These are phyloP conservation scores for Lateolabrax maculatus DNA, from an alignment of 2,797 vertebrate species.

Conservation along the genomic window DNA sequence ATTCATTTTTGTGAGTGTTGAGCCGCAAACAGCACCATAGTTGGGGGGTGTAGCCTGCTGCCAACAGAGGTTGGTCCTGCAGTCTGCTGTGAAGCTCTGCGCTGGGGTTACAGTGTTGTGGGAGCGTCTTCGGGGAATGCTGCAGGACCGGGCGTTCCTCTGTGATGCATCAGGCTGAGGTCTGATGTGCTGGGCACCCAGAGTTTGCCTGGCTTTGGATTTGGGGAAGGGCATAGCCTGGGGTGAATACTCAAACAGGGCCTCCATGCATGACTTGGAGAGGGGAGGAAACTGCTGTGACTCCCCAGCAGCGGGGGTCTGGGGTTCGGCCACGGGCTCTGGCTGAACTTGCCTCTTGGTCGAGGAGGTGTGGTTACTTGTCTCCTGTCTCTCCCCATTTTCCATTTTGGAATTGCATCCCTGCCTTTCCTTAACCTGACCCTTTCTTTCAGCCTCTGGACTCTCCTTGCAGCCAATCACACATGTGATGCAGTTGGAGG, in stretches of 20 bases:
- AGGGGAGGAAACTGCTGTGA: conserved; percentile 26
- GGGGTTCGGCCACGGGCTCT: conserved; percentile 34
- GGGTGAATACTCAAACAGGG: conserved; percentile 54
- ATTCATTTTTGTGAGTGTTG: conserved; percentile 46
- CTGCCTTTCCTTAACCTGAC: conserved; percentile 44
- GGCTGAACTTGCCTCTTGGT: conserved; percentile 53
- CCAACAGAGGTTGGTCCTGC: conserved; percentile 78
- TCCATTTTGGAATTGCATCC: conserved; percentile 16
- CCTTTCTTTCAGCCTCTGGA: conserved; percentile 87
- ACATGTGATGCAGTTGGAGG: conserved; percentile 95
- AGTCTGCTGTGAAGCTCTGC: conserved; percentile 66
- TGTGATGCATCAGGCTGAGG: conserved; percentile 51
- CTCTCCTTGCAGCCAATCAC: conserved; percentile 90
- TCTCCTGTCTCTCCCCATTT: conserved; percentile 47
- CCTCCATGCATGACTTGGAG: conserved; percentile 47
- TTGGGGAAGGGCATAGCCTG: conserved; percentile 63
- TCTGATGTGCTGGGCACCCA: conserved; percentile 63
- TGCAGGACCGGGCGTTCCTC: conserved; percentile 79
- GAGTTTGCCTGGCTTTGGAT: conserved; percentile 71
- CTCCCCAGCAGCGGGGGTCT: conserved; percentile 30
- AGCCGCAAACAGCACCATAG: conserved; percentile 80
- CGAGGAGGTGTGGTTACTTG: conserved; percentile 33
- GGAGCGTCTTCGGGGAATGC: conserved; percentile 71
- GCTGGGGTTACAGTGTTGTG: conserved; percentile 70
- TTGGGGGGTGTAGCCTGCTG: conserved; percentile 77